Conservation (phyloP, 2,888 invertebrate species). For the Arenicola marina region DNA sequence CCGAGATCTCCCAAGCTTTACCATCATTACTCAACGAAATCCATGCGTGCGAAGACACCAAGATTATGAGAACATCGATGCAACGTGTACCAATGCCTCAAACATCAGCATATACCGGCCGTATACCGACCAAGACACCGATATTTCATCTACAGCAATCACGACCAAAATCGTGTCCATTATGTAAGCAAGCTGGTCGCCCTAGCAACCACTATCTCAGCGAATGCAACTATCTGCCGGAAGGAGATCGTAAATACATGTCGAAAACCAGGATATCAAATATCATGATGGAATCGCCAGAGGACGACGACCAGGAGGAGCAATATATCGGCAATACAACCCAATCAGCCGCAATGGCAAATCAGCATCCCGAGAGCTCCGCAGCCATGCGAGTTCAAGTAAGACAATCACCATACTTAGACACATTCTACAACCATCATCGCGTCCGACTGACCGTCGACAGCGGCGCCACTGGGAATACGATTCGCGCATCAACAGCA, state of each 20-base stretch:
- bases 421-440: conserved; percentile 29
- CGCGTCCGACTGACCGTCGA: conserved; percentile 28
- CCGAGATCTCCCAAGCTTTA: conserved; percentile 5
- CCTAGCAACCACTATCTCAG: not conserved
- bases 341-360: too few species aligned
- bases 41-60: not conserved
- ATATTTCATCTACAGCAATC: not conserved
- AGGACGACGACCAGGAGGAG: too few species aligned
- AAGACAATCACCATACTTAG: conserved; percentile 27
- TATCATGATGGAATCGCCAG: too few species aligned
- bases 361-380: not conserved
- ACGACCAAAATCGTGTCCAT: not conserved
- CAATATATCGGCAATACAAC: too few species aligned
- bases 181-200: not conserved
- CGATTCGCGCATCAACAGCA: conserved; percentile 5
- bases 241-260: not conserved
- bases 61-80: conserved; percentile 2
- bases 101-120: too few species aligned
- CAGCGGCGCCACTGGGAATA: conserved; percentile 11
- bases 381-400: conserved; percentile 24
- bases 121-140: too few species aligned
- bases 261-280: too few species aligned
- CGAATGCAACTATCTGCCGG: not conserved
- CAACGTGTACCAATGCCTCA: not conserved
- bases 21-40: not conserved